These are phyloP conservation scores for Cavia porcellus DNA, from an alignment of 2,113 vertebrate genomes.

Conservation along the genomic window DNA sequence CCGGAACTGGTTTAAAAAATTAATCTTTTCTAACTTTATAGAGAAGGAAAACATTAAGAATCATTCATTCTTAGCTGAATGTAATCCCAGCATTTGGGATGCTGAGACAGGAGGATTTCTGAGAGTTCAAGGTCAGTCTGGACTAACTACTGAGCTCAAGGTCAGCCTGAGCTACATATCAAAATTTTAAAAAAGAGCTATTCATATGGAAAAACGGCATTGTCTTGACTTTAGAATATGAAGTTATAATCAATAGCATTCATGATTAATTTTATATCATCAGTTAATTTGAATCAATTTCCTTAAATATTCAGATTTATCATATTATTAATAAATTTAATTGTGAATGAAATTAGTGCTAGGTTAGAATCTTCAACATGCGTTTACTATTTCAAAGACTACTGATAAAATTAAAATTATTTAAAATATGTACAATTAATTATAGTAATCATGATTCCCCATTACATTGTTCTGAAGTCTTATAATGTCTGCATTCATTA, in stretches of 20 bases:
- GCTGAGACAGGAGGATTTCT: neutral
- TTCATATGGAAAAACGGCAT: neutral
- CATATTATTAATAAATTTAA: conserved; percentile 82
- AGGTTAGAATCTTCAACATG: conserved; percentile 75
- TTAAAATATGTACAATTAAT: conserved; percentile 78
- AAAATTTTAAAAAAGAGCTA: neutral
- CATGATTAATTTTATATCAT: neutral
- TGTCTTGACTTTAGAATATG: neutral
- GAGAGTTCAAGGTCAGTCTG: neutral
- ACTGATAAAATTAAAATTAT: conserved; percentile 84
- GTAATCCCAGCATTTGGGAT: neutral
- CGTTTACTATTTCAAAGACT: conserved; percentile 80
- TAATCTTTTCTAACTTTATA: neutral
- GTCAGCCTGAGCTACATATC: neutral
- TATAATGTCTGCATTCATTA: no score
- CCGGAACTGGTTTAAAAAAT: neutral
- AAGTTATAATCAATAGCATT: neutral
- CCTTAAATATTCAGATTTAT: conserved; percentile 56
- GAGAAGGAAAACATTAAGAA: neutral
- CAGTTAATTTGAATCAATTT: neutral
- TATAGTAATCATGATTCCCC: neutral
- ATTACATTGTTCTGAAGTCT: no score
- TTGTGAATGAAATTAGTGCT: conserved; percentile 81
- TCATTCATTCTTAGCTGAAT: neutral
- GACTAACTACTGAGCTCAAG: neutral